A percentile compares a stretch with the other conserved stretches of the same genome.
These are phyloP conservation scores for Dascyllus trimaculatus DNA, from an alignment of 2,113 vertebrate genomes.

Conservation along the genomic window DNA sequence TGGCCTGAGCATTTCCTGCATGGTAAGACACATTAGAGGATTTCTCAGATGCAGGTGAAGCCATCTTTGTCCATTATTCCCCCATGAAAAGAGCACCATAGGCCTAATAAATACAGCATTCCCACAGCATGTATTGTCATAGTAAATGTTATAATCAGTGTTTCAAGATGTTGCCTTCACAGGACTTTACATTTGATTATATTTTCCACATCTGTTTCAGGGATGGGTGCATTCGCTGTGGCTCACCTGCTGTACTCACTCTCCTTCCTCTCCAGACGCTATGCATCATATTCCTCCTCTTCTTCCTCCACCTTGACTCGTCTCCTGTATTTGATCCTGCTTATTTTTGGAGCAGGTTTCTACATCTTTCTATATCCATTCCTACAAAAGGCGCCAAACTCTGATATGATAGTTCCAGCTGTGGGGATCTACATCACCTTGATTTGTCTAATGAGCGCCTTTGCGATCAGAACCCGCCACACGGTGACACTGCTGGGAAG, in stretches of 20 bases:
- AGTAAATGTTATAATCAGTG: no score
- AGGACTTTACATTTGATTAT: not conserved
- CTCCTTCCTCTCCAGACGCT: constrained; percentile 82
- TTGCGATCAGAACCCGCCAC: constrained; percentile 70
- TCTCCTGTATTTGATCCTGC: constrained; percentile 56
- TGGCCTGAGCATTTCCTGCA: constrained; percentile 87
- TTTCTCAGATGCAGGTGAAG: no score
- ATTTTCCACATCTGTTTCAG: constrained; percentile 68
- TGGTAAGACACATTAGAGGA: constrained; percentile 32
- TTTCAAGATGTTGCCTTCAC: not conserved
- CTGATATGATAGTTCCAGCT: constrained; percentile 67
- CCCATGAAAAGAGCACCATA: no score
- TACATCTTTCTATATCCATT: constrained; percentile 75
- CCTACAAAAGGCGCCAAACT: constrained; percentile 65
- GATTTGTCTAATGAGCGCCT: constrained; percentile 79
- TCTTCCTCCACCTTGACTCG: constrained; percentile 58
- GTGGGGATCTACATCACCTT: constrained; percentile 76
- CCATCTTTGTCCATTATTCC: not conserved
- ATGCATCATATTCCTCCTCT: constrained; percentile 54
- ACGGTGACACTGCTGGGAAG: constrained; percentile 71
- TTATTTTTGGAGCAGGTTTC: constrained; percentile 3
- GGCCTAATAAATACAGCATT: no score
- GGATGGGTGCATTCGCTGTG: constrained; percentile 85
- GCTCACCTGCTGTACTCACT: constrained; percentile 86
- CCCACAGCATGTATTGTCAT: no score